Percentiles rank a stretch among this genome's conserved stretches.
These are phyloP conservation scores for Stratiolaelaps scimitus DNA, from an alignment of 1,140 invertebrate genomes.

Conservation along the genomic window DNA sequence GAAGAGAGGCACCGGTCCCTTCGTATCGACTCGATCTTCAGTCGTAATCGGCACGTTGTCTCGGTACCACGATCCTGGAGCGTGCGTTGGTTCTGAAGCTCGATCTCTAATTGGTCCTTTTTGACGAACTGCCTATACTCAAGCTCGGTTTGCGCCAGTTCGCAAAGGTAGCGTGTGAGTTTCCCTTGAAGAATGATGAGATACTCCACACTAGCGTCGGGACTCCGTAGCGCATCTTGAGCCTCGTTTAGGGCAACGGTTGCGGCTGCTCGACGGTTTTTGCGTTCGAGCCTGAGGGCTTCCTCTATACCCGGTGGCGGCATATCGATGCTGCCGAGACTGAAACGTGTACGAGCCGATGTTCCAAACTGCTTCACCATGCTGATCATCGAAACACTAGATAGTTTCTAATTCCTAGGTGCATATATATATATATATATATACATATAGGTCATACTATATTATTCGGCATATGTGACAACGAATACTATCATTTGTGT, in stretches of 20 bases:
- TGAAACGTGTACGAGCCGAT: too few relatives aligned
- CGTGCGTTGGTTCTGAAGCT: constrained; percentile 1
- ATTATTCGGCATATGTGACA: too few relatives aligned
- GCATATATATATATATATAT: too few relatives aligned
- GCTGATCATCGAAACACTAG: too few relatives aligned
- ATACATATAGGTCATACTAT: too few relatives aligned
- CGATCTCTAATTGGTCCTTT: constrained; percentile 14
- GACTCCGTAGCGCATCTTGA: not conserved
- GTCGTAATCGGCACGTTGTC: not conserved
- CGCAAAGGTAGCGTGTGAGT: not conserved
- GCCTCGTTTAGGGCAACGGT: constrained; percentile 8
- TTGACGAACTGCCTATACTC: constrained; percentile 2
- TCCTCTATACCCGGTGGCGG: not conserved
- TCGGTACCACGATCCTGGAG: constrained; percentile 20
- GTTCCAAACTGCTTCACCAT: too few relatives aligned
- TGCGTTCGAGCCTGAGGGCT: not conserved
- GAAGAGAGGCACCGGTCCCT: not conserved
- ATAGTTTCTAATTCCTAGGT: too few relatives aligned
- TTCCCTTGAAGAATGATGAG: constrained; percentile 7
- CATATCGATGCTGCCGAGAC: not conserved
- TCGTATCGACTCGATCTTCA: not conserved
- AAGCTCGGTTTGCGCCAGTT: not conserved
- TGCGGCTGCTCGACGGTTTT: not conserved
- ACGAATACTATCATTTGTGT: too few relatives aligned
- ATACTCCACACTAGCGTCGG: not conserved